Percentiles rank a stretch among this genome's conserved stretches.
These are phyloP conservation scores for Stictonetta naevosa DNA, from an alignment of 2,113 vertebrate species.

Conservation along the genomic window DNA sequence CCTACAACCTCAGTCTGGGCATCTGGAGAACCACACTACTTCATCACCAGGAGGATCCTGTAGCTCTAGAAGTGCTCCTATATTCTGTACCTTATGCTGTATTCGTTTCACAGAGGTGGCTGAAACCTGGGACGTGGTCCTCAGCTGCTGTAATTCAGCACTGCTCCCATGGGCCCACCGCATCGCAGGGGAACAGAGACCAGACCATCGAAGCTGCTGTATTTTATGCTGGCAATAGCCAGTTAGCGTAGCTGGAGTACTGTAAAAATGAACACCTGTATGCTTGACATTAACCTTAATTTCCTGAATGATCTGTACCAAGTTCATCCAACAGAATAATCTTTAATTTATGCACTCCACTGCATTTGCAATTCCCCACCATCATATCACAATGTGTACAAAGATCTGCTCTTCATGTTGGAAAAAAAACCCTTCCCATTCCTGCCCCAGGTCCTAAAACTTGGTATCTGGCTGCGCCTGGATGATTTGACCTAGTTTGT, in stretches of 20 bases:
- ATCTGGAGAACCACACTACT: background rate
- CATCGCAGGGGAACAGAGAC: background rate
- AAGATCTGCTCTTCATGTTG: background rate
- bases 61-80: background rate
- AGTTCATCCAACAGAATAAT: background rate
- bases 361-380: background rate
- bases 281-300: background rate
- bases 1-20: background rate
- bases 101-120: background rate
- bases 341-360: background rate
- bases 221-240: background rate
- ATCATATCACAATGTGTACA: background rate
- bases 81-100: background rate
- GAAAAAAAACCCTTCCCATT: background rate
- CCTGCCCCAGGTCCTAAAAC: slow-evolving; percentile 1
- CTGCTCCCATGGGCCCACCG: background rate
- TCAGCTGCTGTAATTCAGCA: background rate
- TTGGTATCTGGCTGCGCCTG: background rate
- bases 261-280: background rate
- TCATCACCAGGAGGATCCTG: background rate
- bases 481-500: slow-evolving; percentile 19
- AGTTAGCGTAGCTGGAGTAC: background rate
- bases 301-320: background rate
- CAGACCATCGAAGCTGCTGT: background rate
- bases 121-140: background rate